A percentile compares a stretch with the other conserved stretches of the same genome.
These are phyloP conservation scores for Parnassius apollo DNA, from an alignment of 2,888 invertebrate genomes.

Conservation along the genomic window DNA sequence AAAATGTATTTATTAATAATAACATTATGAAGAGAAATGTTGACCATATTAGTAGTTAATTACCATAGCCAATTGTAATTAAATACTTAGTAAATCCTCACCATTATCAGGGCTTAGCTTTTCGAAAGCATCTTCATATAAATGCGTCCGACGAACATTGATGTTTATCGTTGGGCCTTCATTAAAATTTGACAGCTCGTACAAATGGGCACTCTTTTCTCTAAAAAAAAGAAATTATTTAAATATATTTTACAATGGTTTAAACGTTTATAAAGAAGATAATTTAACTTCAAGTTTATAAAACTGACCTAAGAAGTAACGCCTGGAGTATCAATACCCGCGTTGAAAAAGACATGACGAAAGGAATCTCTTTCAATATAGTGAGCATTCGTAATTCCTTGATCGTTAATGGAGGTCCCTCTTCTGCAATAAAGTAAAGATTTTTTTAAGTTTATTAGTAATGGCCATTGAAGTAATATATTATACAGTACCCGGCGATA, in stretches of 20 bases:
- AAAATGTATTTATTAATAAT: no score
- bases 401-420: slow-evolving; percentile 91
- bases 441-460: no score
- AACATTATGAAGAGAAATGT: no score
- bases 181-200: slow-evolving; percentile 87
- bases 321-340: slow-evolving; percentile 92
- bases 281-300: neutral
- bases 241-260: neutral
- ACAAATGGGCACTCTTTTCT: slow-evolving; percentile 87
- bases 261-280: neutral
- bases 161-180: slow-evolving; percentile 89
- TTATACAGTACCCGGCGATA: no score
- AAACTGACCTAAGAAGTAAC: slow-evolving; percentile 71
- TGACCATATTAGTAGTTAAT: no score
- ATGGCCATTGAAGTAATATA: no score
- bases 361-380: slow-evolving; percentile 95
- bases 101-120: slow-evolving; percentile 95
- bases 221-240: slow-evolving; percentile 43
- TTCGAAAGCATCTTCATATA: slow-evolving; percentile 99
- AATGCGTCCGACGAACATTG: slow-evolving; percentile 91
- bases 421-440: slow-evolving; percentile 76
- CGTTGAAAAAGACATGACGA: slow-evolving; percentile 95
- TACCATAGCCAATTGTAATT: no score
- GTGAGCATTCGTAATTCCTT: slow-evolving; percentile 93
- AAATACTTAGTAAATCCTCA: slow-evolving; percentile 52